Conservation (phyloP, 2,113 vertebrate genomes). For the Empidonax traillii region DNA sequence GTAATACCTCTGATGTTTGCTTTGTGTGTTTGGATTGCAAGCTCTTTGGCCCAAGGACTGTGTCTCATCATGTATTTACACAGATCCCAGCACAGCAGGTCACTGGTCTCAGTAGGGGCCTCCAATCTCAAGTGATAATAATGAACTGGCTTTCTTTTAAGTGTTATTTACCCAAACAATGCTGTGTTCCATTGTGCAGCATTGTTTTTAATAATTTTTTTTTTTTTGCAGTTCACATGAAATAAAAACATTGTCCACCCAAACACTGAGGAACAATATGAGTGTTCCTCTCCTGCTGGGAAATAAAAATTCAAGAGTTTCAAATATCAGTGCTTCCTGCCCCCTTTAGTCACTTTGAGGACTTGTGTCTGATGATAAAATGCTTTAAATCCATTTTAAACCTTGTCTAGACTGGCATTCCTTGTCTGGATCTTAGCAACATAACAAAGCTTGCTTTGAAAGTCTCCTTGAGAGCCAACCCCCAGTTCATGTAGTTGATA, state of each 20-base stretch:
- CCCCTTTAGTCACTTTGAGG: constrained; percentile 17
- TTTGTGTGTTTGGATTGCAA: constrained; percentile 38
- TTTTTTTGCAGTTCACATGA: neutral
- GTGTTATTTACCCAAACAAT: constrained; percentile 43
- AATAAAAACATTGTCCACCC: constrained; percentile 41
- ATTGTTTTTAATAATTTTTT: constrained; percentile 31
- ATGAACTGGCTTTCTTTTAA: constrained; percentile 40
- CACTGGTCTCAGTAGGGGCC: neutral
- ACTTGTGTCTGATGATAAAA: constrained; percentile 40
- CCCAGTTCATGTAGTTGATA: neutral
- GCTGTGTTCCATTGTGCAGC: neutral
- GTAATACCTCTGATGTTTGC: constrained; percentile 40
- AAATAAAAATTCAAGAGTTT: constrained; percentile 52
- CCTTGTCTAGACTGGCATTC: constrained; percentile 37
- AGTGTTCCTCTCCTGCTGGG: constrained; percentile 15
- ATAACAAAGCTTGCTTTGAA: constrained; percentile 51
- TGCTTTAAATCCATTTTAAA: constrained; percentile 54
- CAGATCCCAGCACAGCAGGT: constrained; percentile 18
- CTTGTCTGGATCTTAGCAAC: constrained; percentile 52
- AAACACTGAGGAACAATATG: neutral
- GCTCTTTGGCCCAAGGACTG: constrained; percentile 37
- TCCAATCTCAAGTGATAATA: constrained; percentile 46
- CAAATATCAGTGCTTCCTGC: constrained; percentile 41
- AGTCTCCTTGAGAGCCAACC: neutral
- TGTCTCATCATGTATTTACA: constrained; percentile 42